Conservation (phyloP, 2,113 vertebrate species). For the Fulica atra region DNA sequence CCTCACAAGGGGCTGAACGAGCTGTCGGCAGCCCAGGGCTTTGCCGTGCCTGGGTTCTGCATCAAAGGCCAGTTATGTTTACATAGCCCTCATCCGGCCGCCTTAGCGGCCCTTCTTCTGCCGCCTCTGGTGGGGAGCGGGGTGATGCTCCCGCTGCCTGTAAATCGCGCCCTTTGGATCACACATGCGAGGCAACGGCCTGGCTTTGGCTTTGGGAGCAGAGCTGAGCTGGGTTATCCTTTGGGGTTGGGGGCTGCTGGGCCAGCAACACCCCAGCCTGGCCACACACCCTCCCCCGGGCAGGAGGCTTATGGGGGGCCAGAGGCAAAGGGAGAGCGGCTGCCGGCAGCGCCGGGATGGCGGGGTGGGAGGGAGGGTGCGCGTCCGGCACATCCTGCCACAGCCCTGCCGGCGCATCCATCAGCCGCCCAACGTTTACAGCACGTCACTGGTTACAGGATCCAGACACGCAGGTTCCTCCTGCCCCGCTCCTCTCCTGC, state of each 20-base stretch:
- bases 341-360: not conserved
- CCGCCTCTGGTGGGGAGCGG: not conserved
- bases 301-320: not conserved
- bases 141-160: not conserved
- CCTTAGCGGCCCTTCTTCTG: not conserved
- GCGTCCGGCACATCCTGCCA: constrained; percentile 5
- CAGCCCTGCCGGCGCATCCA: constrained; percentile 56
- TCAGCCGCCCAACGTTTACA: constrained; percentile 62
- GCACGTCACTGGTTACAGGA: constrained; percentile 67
- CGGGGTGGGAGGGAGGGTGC: not conserved
- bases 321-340: not conserved
- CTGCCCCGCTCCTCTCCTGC: constrained; percentile 2
- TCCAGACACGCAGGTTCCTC: constrained; percentile 66
- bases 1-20: accelerated
- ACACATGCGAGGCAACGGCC: not conserved
- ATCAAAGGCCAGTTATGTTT: not conserved
- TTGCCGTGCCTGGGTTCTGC: not conserved
- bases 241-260: not conserved
- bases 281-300: accelerated
- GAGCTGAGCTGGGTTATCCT: not conserved
- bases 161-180: not conserved
- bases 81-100: not conserved
- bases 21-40: not conserved
- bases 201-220: not conserved
- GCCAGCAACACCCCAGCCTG: not conserved